Evolutionary conservation across 2,113 vertebrate genomes (phyloP).

Genomic region (Gasterosteus aculeatus): DNA sequence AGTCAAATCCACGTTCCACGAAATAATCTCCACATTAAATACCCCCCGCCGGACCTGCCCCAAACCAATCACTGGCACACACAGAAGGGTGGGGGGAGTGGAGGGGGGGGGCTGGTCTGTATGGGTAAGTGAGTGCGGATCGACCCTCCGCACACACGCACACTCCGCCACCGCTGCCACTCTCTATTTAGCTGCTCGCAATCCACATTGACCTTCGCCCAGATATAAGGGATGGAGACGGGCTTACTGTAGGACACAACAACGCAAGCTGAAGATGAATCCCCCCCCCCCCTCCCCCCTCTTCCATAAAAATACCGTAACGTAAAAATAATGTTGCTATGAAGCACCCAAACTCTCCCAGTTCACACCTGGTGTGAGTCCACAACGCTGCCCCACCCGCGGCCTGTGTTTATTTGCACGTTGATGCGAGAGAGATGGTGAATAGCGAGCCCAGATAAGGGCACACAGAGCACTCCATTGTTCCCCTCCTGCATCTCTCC

Average conservation of each 20-base stretch:
- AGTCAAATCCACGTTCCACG: constrained; percentile 64
- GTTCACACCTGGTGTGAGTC: constrained; percentile 16
- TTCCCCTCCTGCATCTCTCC: constrained; percentile 58
- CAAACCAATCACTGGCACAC: constrained; percentile 63
- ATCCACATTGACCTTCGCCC: constrained; percentile 60
- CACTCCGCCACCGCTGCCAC: not conserved
- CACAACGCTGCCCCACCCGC: constrained; percentile 19
- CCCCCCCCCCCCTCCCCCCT: no score
- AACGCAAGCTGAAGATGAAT: not conserved
- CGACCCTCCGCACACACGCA: constrained; percentile 19
- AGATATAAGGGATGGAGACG: constrained; percentile 38
- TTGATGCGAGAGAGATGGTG: constrained; percentile 52
- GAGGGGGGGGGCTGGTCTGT: constrained; percentile 15
- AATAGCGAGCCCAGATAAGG: constrained; percentile 69
- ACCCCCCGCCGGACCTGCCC: constrained; percentile 57
- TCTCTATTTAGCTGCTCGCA: constrained; percentile 37
- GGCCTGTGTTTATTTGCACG: constrained; percentile 43
- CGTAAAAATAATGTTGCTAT: not conserved
- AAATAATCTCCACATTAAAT: constrained; percentile 67
- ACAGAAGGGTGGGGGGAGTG: constrained; percentile 24
- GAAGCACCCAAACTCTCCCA: not conserved
- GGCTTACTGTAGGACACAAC: constrained; percentile 20
- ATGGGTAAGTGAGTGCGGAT: constrained; percentile 55
- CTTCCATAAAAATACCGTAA: no score
- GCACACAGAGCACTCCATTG: constrained; percentile 75